Conservation (phyloP, 2,888 invertebrate genomes). For the Endomychus coccineus region DNA sequence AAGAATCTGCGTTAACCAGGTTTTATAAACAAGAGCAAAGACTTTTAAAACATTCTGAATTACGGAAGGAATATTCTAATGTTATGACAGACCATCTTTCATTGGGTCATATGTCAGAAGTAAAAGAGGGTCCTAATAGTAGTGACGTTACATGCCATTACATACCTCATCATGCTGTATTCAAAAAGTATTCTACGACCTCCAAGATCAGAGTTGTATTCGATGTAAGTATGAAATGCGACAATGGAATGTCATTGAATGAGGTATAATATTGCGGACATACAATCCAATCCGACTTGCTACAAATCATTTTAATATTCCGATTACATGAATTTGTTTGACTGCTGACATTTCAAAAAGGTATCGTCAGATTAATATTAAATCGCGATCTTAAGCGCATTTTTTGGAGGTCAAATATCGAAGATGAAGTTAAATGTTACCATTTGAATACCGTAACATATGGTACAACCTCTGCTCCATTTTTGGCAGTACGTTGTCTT, state of each 20-base stretch:
- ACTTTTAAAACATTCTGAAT: background rate
- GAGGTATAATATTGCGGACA: background rate
- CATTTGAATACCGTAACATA: no score
- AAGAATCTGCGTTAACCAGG: no score
- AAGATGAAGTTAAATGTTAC: no score
- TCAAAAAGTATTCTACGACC: background rate
- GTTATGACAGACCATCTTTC: constrained; percentile 5
- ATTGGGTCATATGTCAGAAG: constrained; percentile 4
- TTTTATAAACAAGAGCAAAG: constrained; percentile 4
- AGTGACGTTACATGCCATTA: no score
- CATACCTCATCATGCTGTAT: background rate
- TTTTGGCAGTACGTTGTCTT: no score
- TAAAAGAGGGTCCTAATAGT: no score
- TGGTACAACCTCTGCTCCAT: no score
- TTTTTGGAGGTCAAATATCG: no score
- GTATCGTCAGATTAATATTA: background rate
- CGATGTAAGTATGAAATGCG: background rate
- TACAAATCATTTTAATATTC: background rate
- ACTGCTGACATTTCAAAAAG: background rate
- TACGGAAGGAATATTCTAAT: background rate
- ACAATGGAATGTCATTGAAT: constrained; percentile 1
- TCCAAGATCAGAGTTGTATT: no score
- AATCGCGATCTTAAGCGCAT: no score
- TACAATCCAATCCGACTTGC: background rate
- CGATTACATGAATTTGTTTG: no score